Evolutionary conservation across 2,797 vertebrate genomes (phyloP).

Genomic region (Falco rusticolus): DNA sequence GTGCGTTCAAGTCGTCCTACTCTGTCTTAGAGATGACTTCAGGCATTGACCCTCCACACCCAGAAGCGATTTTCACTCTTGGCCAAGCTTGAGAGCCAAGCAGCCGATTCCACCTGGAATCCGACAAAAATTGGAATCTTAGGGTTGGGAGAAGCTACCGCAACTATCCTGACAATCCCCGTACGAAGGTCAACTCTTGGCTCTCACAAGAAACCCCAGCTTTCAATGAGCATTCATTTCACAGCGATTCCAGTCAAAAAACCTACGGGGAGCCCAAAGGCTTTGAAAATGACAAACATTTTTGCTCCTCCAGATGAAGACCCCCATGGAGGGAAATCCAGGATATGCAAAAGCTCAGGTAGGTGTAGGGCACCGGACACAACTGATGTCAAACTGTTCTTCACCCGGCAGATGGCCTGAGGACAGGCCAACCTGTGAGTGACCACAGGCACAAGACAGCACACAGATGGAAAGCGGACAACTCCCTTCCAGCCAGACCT

Average conservation of each 20-base stretch:
- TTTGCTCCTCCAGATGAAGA: neutral
- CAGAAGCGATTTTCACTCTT: neutral
- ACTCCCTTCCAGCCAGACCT: neutral
- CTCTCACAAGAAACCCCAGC: neutral
- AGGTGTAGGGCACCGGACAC: too few relatives aligned
- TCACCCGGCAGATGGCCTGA: neutral
- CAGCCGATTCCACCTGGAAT: neutral
- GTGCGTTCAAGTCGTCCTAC: rapidly evolving
- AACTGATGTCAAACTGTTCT: neutral
- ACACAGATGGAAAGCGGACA: rapidly evolving
- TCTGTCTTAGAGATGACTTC: neutral
- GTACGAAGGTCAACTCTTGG: neutral
- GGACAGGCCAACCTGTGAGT: neutral
- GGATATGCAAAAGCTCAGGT: neutral
- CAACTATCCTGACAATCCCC: rapidly evolving
- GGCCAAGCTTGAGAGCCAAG: neutral
- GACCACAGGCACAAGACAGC: neutral
- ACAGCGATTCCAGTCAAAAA: neutral
- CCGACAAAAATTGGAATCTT: neutral
- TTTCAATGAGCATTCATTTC: rapidly evolving
- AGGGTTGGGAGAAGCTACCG: neutral
- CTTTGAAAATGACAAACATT: neutral
- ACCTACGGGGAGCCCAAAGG: neutral
- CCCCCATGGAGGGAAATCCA: neutral
- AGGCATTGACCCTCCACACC: neutral